These are phyloP conservation scores for Cephus sareptanus DNA, from an alignment of 2,888 invertebrate genomes.

Conservation along the genomic window DNA sequence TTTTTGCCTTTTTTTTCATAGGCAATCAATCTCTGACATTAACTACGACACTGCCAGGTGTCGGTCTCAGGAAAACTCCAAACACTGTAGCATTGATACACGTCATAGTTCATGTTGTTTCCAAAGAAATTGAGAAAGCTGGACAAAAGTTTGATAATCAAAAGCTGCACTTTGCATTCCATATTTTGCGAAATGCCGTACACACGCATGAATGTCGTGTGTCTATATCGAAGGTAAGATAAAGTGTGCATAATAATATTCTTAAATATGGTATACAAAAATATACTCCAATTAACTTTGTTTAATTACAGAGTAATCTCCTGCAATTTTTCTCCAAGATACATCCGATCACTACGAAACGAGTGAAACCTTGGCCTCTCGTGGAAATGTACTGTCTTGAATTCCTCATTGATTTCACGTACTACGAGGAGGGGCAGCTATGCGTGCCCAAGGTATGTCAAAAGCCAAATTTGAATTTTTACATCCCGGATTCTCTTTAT, in stretches of 20 bases:
- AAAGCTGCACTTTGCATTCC: constrained; percentile 66
- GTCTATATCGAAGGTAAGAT: constrained; percentile 71
- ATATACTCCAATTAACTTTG: constrained; percentile 1
- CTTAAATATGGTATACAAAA: constrained; percentile 8
- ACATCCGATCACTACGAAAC: constrained; percentile 69
- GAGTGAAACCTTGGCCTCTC: constrained; percentile 68
- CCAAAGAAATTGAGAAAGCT: constrained; percentile 68
- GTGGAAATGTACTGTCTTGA: constrained; percentile 69
- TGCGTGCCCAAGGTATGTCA: constrained; percentile 65
- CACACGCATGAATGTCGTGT: constrained; percentile 73
- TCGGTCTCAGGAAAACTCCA: constrained; percentile 68
- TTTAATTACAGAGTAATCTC: constrained; percentile 65
- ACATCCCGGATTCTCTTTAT: neutral
- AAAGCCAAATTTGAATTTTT: constrained; percentile 1
- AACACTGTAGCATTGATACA: constrained; percentile 69
- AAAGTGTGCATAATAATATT: neutral
- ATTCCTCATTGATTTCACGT: constrained; percentile 68
- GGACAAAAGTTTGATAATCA: constrained; percentile 65
- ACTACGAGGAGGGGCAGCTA: constrained; percentile 70
- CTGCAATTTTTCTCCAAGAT: constrained; percentile 66
- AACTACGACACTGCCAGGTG: constrained; percentile 68
- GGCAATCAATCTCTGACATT: constrained; percentile 69
- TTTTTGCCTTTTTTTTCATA: constrained; percentile 37
- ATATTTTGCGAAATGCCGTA: constrained; percentile 68
- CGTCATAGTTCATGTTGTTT: constrained; percentile 66